phyloP scores from a whole-genome alignment of 2,113 vertebrate genomes.

The Petroica traversi region DNA sequence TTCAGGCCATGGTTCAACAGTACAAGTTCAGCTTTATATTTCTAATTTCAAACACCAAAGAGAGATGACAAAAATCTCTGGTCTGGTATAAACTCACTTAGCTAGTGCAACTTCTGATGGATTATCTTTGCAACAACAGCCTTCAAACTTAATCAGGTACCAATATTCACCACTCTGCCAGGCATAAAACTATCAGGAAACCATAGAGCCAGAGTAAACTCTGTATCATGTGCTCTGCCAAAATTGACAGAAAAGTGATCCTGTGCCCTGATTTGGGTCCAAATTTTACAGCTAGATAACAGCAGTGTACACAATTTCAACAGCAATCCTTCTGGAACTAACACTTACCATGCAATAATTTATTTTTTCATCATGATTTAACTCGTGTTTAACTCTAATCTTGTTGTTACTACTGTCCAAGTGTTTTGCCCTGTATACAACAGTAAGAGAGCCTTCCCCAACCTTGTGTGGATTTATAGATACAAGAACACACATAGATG shows the following conservation, averaged over 20 bases:
- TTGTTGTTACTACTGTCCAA: background rate
- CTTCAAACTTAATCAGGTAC: background rate
- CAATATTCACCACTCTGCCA: background rate
- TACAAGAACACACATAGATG: background rate
- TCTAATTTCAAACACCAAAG: background rate
- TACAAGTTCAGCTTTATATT: background rate
- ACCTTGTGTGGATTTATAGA: rapidly evolving
- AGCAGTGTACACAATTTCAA: background rate
- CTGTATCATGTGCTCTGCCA: background rate
- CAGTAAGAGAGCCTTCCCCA: background rate
- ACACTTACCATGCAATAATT: background rate
- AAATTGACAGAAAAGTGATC: background rate
- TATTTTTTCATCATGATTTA: background rate
- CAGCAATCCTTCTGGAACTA: background rate
- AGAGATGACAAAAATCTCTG: background rate
- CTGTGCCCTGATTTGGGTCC: background rate
- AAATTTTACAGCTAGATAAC: background rate
- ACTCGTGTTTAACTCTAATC: background rate
- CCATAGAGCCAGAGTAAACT: background rate
- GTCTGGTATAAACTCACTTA: background rate
- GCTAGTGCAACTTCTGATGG: background rate
- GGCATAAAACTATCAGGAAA: background rate
- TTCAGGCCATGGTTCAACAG: background rate
- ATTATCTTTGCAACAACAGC: background rate
- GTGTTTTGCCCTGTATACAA: background rate